A percentile compares a stretch with the other conserved stretches of the same genome.
phyloP scores from a whole-genome alignment of 2,797 vertebrate species.

The Paguma larvata region DNA sequence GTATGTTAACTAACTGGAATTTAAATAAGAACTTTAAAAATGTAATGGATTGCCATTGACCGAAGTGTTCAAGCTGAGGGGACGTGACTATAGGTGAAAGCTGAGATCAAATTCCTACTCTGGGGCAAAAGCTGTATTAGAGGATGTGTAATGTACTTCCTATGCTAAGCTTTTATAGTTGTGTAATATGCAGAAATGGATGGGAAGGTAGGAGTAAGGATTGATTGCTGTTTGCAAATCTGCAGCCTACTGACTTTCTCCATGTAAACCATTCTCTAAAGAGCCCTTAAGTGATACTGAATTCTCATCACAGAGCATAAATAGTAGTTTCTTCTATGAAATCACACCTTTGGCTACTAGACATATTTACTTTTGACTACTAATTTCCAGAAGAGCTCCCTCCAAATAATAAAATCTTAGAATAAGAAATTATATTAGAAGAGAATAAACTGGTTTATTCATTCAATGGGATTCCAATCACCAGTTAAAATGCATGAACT shows the following conservation, averaged over 20 bases:
- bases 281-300: constrained; percentile 45
- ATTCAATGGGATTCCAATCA: not conserved
- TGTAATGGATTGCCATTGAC: not conserved
- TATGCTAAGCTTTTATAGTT: constrained; percentile 36
- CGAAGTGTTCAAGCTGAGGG: not conserved
- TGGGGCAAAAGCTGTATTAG: not conserved
- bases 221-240: not conserved
- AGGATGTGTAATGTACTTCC: constrained; percentile 5
- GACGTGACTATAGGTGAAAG: not conserved
- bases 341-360: constrained; percentile 46
- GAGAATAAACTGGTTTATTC: constrained; percentile 6
- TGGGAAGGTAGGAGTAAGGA: not conserved
- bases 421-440: constrained; percentile 32
- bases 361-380: not conserved
- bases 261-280: constrained; percentile 4
- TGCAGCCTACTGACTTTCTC: constrained; percentile 40
- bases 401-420: constrained; percentile 31
- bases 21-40: not conserved
- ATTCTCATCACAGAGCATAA: constrained; percentile 37
- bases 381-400: constrained; percentile 1
- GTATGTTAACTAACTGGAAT: not conserved
- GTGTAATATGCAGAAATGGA: not conserved
- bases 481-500: constrained; percentile 56
- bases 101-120: not conserved
- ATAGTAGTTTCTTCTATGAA: not conserved